Base-by-base conservation (phyloP, 2,113 vertebrate species). In the Zingel zingel region DNA sequence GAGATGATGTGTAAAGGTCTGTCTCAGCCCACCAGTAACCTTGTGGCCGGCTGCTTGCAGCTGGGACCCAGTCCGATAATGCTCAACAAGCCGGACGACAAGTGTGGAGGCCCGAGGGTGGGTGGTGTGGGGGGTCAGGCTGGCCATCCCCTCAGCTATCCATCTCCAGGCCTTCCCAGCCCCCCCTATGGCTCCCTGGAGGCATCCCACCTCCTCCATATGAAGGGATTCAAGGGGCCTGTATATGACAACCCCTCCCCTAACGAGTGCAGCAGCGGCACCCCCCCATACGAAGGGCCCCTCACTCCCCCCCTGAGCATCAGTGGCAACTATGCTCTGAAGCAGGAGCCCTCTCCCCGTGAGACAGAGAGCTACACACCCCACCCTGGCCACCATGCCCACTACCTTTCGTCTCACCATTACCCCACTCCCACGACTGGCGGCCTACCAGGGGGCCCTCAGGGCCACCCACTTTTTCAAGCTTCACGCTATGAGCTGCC, bases 1-100 rank as follows among this genome's bases (percentile, higher is more conserved):
- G 98, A 99, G 86, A 99, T 98, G 98, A 95, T 99, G 71, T 99
- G 98, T 73, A 99, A 98, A 94, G 98, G 98, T n/a, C 94, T 99
- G 16, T 99, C 98, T 11, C 98, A 99, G 84, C 98, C 98, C 79
- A 99, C 98, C 77, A 99, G 98, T 86, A 99, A 99, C 92, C 90
- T 99, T 9, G 98, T 99, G 84, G 98, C 98, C 1, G 98, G 98
- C 0, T 99, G 97, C 47, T 91, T 99, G 50, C 98, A 99, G 92
- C 89, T 99, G 80, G 96, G 96, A 91, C 43, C 97, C 87, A 79
- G 87, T 92, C 80, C 94, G 2, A 59, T 95, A 10, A 90, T 96
- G 76, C 61, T 96, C 79, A 97, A 96, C 89, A 97, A 97, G 74
- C 95, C 92, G 0, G 98, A 99, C 7, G 97, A 98, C 58, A 97